Evolutionary conservation across 2,113 vertebrate genomes (phyloP), one percentile per base, ranked within the genome.

Genomic region (Xiphorhynchus elegans): DNA sequence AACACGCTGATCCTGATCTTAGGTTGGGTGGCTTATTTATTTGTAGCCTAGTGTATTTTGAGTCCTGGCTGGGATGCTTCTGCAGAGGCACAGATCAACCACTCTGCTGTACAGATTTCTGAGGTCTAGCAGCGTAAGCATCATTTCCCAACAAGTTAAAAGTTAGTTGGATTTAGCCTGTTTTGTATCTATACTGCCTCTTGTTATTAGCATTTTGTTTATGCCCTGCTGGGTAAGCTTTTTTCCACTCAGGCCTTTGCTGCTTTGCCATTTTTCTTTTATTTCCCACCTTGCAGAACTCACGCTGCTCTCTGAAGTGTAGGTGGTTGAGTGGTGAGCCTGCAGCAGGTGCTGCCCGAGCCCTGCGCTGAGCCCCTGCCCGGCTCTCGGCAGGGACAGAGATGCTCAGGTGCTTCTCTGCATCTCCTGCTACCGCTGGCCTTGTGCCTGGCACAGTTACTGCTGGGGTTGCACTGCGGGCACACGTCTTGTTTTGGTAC

Each of bases 401-500:
- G 47, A 1, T 2, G 7, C 47, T 18, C 9, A 0, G 5, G 52
- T 13, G 52, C 53, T 53, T 15, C 76, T 5, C 62, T 6, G 14
- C 31, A 0, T 13, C 37, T 11, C 10, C 59, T 5, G 53, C 59
- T 33, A 6, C 56, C 11, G 0, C 21, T 9, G 63, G 56, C 52
- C 37, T 21, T 9, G 49, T 3, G 53, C 8, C 25, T 13, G 62
- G 35, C 46, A 5, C 33, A 2, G 53, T 0, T 2, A 0, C 49
- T 17, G 59, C 67, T 11, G 68, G 0, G 5, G 2, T 1, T 3
- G 87, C 26, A 0, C 6, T 5, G 31, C 42, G 31, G 12, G 6
- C 11, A 2, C 15, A 0, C 59, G 0, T 2, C 49, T 53, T 9
- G 3, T 2, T 23, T 13, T 1, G 24, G 52, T 5, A 0, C 25